Evolutionary conservation across 2,797 vertebrate genomes (phyloP).

Genomic region (Sebastes taczanowskii): DNA sequence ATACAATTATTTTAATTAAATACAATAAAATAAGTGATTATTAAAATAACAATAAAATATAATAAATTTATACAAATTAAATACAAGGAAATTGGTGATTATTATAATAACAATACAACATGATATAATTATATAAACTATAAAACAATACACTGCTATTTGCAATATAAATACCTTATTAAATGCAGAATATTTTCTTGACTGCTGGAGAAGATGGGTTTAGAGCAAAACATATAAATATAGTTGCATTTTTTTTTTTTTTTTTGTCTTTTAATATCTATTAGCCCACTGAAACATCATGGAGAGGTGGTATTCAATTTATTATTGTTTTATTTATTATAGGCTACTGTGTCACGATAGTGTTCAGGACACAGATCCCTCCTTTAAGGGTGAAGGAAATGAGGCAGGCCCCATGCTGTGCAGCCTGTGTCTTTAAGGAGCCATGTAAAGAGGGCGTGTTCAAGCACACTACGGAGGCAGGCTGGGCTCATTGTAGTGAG

Average conservation of each 20-base stretch:
- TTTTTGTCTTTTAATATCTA: background rate
- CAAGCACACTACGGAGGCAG: constrained; percentile 42
- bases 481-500: constrained; percentile 54
- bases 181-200: background rate
- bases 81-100: too few species aligned
- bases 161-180: background rate
- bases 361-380: background rate
- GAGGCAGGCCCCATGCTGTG: constrained; percentile 21
- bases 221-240: too few species aligned
- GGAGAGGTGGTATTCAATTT: background rate
- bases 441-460: constrained; percentile 71
- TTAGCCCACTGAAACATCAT: background rate
- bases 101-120: too few species aligned
- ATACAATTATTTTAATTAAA: too few species aligned
- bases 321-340: background rate
- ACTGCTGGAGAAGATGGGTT: background rate
- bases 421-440: constrained; percentile 76
- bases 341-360: background rate
- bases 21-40: too few species aligned
- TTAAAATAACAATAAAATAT: too few species aligned
- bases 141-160: background rate
- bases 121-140: too few species aligned
- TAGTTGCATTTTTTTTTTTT: background rate
- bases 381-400: background rate
- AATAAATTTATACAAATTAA: too few species aligned